Base-by-base conservation (phyloP, 2,113 vertebrate species). In the Tricholaema leucomelas region DNA sequence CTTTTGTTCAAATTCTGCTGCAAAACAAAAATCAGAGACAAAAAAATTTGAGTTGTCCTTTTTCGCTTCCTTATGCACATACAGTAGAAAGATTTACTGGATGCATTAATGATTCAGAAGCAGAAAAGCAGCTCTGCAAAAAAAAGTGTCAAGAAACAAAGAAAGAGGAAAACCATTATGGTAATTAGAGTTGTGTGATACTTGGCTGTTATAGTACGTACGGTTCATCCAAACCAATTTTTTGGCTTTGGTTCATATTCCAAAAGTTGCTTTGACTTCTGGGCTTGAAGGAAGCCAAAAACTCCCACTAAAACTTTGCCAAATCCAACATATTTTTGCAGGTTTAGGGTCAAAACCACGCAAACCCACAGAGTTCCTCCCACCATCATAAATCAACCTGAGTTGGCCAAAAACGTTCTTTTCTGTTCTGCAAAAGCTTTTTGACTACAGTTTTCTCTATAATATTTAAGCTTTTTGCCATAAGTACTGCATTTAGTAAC, bases 261-360 rank as follows among this genome's bases (percentile, higher is more conserved):
- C 60, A 93, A 92, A 93, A 38, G 80, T 90, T 95, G 67, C 91
- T 96, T 91, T 95, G 94, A 96, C 94, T 96, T 96, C 94, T 95
- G 82, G 84, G 77, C 60, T 94, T 84, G 79, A 92, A 92, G 66
- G 72, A 95, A 94, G 94, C 90, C 93, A 96, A 95, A 93, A 95
- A 73, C 63, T 86, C 46, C 25, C 90, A 92, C 71, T 78, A 85
- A 96, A 96, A 94, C 18, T 1, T 73, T 92, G 96, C 96, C 95
- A 96, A 96, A 95, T 95, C 74, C 80, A 92, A 96, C 86, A 95
- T 89, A 90, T 55, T 93, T 96, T 85, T 93, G 85, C 71, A 94
- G 88, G 93, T 95, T 94, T 94, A 73, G 90, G 95, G 94, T 96
- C 92, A 96, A 96, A 95, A 88, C 71, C 89, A 93, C 80, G 82